Percentiles rank a stretch among this genome's conserved stretches.
phyloP scores from a whole-genome alignment of 2,113 vertebrate genomes.

The Ptilorrhoa leucosticta region DNA sequence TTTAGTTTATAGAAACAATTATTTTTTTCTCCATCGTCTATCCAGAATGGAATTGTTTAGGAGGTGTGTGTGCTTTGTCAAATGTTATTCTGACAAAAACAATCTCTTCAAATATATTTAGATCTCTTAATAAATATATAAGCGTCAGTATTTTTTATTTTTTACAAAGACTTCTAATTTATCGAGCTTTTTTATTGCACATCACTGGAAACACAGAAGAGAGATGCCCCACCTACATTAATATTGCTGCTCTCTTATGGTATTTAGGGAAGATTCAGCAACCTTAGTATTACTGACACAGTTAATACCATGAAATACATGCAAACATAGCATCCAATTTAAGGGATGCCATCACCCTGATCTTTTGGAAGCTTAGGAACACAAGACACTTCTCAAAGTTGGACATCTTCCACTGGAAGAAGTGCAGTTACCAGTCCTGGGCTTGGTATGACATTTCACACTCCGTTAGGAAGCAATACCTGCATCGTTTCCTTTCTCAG shows the following conservation, averaged over 20 bases:
- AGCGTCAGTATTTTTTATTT: not conserved
- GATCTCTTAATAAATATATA: conserved; percentile 47
- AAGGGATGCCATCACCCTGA: not conserved
- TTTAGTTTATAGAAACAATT: conserved; percentile 63
- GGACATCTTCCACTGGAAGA: not conserved
- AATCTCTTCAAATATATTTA: conserved; percentile 44
- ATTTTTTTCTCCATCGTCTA: conserved; percentile 58
- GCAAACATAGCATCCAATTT: not conserved
- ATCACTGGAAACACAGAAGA: conserved; percentile 11
- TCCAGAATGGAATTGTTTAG: conserved; percentile 33
- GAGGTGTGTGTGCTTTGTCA: conserved; percentile 7
- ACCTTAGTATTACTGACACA: not conserved
- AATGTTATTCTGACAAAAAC: conserved; percentile 20
- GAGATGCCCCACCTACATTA: not conserved
- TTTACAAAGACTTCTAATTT: conserved; percentile 58
- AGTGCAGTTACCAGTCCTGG: not conserved
- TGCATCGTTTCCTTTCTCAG: not conserved
- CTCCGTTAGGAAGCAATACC: not conserved
- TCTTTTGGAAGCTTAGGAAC: not conserved
- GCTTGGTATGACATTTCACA: not conserved
- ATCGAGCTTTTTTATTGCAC: conserved; percentile 23
- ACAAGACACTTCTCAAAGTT: not conserved
- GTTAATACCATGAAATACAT: not conserved
- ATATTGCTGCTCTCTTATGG: not conserved
- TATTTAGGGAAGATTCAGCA: not conserved